These are phyloP conservation scores for Batillaria attramentaria DNA, from an alignment of 1,140 invertebrate genomes.

Conservation along the genomic window DNA sequence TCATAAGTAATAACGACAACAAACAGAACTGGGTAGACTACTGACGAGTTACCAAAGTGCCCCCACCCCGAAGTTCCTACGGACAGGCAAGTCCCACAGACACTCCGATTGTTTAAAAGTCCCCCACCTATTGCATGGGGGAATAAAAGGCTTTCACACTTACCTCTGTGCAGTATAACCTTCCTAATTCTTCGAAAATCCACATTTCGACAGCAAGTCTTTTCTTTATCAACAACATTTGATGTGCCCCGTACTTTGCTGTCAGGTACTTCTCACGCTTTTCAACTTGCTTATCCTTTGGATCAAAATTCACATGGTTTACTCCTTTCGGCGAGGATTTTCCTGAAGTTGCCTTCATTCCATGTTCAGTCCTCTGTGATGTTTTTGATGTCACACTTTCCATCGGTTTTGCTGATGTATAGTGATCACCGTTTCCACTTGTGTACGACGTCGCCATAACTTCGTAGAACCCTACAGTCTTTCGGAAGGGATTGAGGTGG, in stretches of 20 bases:
- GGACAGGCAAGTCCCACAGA: background rate
- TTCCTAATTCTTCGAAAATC: conserved; percentile 95
- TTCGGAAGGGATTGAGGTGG: conserved; percentile 44
- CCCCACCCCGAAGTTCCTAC: background rate
- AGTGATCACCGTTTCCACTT: conserved; percentile 27
- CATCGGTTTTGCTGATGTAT: conserved; percentile 34
- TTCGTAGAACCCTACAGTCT: conserved; percentile 58
- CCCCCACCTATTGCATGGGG: no score
- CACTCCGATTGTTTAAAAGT: background rate
- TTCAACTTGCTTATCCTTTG: conserved; percentile 61
- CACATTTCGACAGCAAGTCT: conserved; percentile 96
- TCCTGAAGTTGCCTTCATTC: conserved; percentile 7
- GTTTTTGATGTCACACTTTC: conserved; percentile 25
- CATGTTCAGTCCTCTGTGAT: background rate
- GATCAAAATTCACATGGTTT: conserved; percentile 61
- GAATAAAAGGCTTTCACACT: conserved; percentile 66
- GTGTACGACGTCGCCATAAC: conserved; percentile 57
- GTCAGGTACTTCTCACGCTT: conserved; percentile 92
- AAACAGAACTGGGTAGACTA: background rate
- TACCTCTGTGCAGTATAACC: conserved; percentile 87
- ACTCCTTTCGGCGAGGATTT: conserved; percentile 41
- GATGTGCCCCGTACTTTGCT: conserved; percentile 96
- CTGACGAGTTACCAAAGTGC: background rate
- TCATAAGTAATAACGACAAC: background rate
- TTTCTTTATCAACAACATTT: conserved; percentile 96